Percentiles rank a stretch among this genome's conserved stretches.
phyloP scores from a whole-genome alignment of 2,797 vertebrate species.

The Coranthus polyacanthus region DNA sequence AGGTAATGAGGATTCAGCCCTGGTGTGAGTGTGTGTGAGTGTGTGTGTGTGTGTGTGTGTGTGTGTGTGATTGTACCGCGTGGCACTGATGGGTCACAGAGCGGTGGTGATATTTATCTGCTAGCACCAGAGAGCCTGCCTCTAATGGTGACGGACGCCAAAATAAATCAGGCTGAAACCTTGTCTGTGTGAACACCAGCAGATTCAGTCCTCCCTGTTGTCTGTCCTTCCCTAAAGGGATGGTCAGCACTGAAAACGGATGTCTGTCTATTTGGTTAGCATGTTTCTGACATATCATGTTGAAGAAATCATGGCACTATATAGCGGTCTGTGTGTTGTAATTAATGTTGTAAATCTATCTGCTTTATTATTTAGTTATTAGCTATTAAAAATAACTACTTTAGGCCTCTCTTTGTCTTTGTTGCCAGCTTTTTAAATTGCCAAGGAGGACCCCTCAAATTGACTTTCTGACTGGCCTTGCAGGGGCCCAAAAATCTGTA shows the following conservation, averaged over 20 bases:
- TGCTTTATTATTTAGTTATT: no score
- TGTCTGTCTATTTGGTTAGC: no score
- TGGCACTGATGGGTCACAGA: slow-evolving; percentile 29
- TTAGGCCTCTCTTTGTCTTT: no score
- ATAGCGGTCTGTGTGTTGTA: no score
- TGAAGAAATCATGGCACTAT: background rate
- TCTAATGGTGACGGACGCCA: slow-evolving; percentile 42
- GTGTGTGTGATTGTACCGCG: background rate
- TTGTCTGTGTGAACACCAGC: background rate
- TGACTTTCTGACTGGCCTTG: no score
- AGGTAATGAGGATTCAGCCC: slow-evolving; percentile 46
- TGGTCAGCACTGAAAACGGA: background rate
- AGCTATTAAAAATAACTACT: no score
- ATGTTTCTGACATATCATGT: background rate
- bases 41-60: background rate
- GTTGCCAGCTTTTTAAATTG: no score
- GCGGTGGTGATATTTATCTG: slow-evolving; percentile 30
- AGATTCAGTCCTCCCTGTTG: slow-evolving; percentile 1
- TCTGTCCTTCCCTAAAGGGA: slow-evolving; percentile 8
- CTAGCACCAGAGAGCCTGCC: slow-evolving; percentile 12
- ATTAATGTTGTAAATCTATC: no score
- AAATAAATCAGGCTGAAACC: slow-evolving; percentile 35
- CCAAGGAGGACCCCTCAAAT: no score
- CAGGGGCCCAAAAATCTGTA: no score
- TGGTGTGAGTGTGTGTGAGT: background rate